phyloP scores from a whole-genome alignment of 2,888 invertebrate species.

The Amblyjoppa proteus region DNA sequence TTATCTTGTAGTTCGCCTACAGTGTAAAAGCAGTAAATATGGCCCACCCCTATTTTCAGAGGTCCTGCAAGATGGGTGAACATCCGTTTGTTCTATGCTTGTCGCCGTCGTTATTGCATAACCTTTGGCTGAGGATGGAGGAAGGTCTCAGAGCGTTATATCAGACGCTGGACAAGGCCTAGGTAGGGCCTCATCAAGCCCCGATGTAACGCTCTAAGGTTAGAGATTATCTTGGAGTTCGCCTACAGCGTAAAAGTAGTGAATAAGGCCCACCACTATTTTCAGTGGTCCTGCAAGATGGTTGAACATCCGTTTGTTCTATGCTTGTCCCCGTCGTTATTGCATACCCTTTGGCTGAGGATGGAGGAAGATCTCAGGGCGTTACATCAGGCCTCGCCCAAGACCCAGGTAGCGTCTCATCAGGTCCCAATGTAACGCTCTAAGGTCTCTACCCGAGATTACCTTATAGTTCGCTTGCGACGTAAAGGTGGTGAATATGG shows the following conservation, averaged over 20 bases:
- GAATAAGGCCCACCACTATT: neutral
- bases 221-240: too few species aligned
- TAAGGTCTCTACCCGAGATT: too few species aligned
- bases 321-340: neutral
- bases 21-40: too few species aligned
- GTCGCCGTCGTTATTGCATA: neutral
- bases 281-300: neutral
- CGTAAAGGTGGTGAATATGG: neutral
- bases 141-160: neutral
- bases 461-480: neutral
- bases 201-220: neutral
- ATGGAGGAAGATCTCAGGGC: neutral
- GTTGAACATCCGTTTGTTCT: conserved; percentile 1
- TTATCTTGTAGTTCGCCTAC: too few species aligned
- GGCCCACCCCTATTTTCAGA: neutral
- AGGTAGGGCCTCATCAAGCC: neutral
- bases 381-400: neutral
- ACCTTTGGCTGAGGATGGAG: neutral
- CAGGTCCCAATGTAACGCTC: neutral
- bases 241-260: too few species aligned
- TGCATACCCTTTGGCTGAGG: neutral
- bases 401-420: neutral
- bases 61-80: conserved; percentile 3
- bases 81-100: neutral
- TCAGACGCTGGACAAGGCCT: neutral